Percentiles rank a stretch among this genome's conserved stretches.
These are phyloP conservation scores for Polydesmus complanatus DNA, from an alignment of 2,888 invertebrate species.

Conservation along the genomic window DNA sequence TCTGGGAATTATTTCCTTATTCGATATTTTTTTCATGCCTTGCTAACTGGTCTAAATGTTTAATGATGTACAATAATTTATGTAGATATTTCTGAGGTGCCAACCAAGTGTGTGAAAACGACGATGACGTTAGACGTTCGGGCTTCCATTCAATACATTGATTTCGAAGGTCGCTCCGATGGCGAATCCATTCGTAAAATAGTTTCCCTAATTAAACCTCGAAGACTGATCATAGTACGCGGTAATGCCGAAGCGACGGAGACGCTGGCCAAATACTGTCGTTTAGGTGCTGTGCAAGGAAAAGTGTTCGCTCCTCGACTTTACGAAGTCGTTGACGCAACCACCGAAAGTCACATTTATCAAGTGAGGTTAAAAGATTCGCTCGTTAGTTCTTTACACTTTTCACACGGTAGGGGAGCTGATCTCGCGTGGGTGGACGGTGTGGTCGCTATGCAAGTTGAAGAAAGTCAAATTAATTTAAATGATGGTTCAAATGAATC, in stretches of 20 bases:
- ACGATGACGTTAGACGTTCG: constrained; percentile 61
- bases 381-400: constrained; percentile 68
- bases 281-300: constrained; percentile 44
- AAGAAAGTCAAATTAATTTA: constrained; percentile 23
- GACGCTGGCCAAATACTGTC: constrained; percentile 51
- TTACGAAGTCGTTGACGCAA: constrained; percentile 75
- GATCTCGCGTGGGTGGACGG: constrained; percentile 96
- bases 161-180: constrained; percentile 76
- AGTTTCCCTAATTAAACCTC: constrained; percentile 53
- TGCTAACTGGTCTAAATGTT: too few species aligned
- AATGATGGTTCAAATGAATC: constrained; percentile 29
- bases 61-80: too few species aligned
- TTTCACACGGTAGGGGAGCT: constrained; percentile 69
- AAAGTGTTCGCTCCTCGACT: constrained; percentile 63
- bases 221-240: constrained; percentile 63
- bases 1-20: too few species aligned
- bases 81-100: constrained; percentile 51
- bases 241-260: constrained; percentile 55
- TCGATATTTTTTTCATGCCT: not conserved
- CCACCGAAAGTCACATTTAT: constrained; percentile 94
- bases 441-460: constrained; percentile 38
- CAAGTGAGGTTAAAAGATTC: constrained; percentile 89
- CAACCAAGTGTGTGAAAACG: constrained; percentile 73
- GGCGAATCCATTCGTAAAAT: constrained; percentile 54
- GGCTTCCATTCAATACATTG: constrained; percentile 83